Evolutionary conservation across 2,113 vertebrate genomes (phyloP).

Genomic region (Pelvicachromis taeniatus): DNA sequence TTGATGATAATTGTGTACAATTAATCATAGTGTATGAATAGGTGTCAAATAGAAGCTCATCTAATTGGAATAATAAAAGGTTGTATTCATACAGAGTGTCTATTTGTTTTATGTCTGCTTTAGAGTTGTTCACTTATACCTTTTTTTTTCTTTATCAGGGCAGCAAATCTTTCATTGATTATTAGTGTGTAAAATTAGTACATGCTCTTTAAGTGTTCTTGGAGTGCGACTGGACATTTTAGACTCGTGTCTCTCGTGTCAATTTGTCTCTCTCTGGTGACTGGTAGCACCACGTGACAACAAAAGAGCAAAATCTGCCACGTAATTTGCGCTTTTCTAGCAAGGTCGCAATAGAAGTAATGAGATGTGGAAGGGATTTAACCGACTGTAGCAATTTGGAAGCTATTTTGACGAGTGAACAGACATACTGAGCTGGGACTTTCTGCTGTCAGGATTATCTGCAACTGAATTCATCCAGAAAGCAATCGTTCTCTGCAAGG

Average conservation of each 20-base stretch:
- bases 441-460: not conserved
- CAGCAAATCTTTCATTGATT: not conserved
- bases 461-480: not conserved
- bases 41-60: conserved; percentile 11
- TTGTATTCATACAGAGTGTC: not conserved
- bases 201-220: fast-evolving
- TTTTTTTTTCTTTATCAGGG: not conserved
- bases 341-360: not conserved
- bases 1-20: conserved; percentile 31
- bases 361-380: not conserved
- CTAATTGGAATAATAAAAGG: conserved; percentile 8
- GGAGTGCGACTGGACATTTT: fast-evolving
- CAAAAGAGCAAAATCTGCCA: not conserved
- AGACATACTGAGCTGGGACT: not conserved
- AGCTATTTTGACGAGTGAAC: not conserved
- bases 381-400: not conserved
- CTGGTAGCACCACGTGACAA: not conserved
- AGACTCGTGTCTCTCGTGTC: not conserved
- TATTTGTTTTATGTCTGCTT: not conserved
- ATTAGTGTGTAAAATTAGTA: not conserved
- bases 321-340: not conserved
- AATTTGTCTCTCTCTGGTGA: not conserved
- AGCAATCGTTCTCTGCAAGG: not conserved
- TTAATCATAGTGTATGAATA: conserved; percentile 30
- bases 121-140: not conserved